phyloP scores from a whole-genome alignment of 2,797 vertebrate genomes.

The Antennarius maculatus region DNA sequence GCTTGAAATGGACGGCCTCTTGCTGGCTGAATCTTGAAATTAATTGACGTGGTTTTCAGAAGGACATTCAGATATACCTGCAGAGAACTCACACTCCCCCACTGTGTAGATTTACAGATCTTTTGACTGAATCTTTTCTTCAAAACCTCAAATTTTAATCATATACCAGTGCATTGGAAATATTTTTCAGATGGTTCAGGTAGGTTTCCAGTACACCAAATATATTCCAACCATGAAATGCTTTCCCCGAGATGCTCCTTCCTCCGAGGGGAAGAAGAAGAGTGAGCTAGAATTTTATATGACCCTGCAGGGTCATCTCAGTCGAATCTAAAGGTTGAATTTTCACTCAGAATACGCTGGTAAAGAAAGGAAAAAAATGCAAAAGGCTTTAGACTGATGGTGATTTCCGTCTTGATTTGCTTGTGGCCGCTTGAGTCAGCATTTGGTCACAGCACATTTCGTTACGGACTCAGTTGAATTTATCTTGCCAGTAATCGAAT shows the following conservation, averaged over 20 bases:
- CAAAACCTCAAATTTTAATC: slow-evolving; percentile 40
- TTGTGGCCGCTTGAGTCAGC: slow-evolving; percentile 65
- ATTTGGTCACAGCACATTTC: slow-evolving; percentile 58
- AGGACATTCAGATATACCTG: slow-evolving; percentile 15
- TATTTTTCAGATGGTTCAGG: slow-evolving; percentile 30
- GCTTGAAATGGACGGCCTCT: slow-evolving; percentile 15
- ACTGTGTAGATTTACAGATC: neutral
- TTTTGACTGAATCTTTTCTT: slow-evolving; percentile 4
- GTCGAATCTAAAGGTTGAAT: slow-evolving; percentile 32
- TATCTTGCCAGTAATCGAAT: slow-evolving; percentile 68
- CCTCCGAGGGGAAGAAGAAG: slow-evolving; percentile 25
- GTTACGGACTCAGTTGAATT: slow-evolving; percentile 45
- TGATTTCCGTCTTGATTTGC: slow-evolving; percentile 59
- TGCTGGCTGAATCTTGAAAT: slow-evolving; percentile 9
- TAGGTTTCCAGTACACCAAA: slow-evolving; percentile 5
- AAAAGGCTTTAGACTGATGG: slow-evolving; percentile 42
- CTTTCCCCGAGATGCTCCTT: slow-evolving; percentile 9
- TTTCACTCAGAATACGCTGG: slow-evolving; percentile 24
- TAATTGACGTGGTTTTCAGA: slow-evolving; percentile 28
- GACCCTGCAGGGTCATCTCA: slow-evolving; percentile 40
- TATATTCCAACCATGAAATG: slow-evolving; percentile 35
- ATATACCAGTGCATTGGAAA: slow-evolving; percentile 15
- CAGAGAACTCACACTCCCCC: slow-evolving; percentile 3
- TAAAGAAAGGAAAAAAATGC: slow-evolving; percentile 25
- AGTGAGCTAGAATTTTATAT: slow-evolving; percentile 41